Base-by-base conservation (phyloP, 1,140 invertebrate species). In the Diabrotica virgifera region DNA sequence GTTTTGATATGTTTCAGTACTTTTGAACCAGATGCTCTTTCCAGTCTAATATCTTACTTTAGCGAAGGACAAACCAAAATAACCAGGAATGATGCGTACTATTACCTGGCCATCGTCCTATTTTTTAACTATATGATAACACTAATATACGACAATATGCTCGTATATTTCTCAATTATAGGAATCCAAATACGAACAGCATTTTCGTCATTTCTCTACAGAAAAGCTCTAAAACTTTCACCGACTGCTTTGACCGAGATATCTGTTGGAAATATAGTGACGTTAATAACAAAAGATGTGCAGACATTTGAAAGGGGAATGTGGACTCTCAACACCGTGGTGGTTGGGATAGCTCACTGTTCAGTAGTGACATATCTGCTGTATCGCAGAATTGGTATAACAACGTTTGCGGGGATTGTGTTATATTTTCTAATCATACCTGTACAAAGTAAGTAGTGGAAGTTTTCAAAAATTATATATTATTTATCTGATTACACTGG, bases 391-490 rank as follows among this genome's bases (percentile, higher is more conserved):
- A 87, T 95, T 59, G 89, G 89, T 58, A 82, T 86, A 67, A 85
- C 89, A 3, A 87, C 90, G 5, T 76, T 95, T 5, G 86, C 90
- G 60, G 94, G 94, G 0, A 87, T 95, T 59, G 84, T 81, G 4
- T 84, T 91, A n/a, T 85, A 96, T 70, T 72, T 96, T 37, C 72
- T 92, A 0, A 90, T 94, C 62, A 87, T 96, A 63, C 93, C 94
- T 0, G 78, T 96, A 52, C 92, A 70, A 63, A 40, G 69, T 70
- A 52, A 60, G 65, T 67, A 0, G 4, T 50, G 10, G 14, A 24
- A 24, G 24, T 24, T 24, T 24, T 24, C 24, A 24, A 24, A 24
- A 24, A 24, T 24, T 24, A 24, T 24, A 24, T n/a, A n/a, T n/a
- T n/a, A n/a, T n/a, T n/a, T n/a, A n/a, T n/a, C n/a, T n/a, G n/a